phyloP scores from a whole-genome alignment of 2,113 vertebrate genomes.

The Archocentrus centrarchus region DNA sequence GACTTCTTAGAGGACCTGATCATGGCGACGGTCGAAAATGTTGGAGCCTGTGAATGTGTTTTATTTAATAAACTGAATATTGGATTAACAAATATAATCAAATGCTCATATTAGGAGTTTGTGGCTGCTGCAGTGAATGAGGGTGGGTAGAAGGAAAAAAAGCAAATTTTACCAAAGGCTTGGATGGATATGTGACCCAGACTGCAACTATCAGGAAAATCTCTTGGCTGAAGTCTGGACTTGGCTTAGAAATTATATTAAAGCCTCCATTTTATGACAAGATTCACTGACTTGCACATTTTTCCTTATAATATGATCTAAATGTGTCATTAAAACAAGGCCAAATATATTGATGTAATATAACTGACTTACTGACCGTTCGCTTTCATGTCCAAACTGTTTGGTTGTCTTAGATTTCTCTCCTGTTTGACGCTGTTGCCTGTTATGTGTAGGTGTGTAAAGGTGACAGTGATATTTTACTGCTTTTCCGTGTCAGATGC shows the following conservation, averaged over 20 bases:
- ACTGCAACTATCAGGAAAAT: neutral
- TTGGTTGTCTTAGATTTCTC: neutral
- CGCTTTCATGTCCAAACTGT: neutral
- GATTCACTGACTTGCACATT: neutral
- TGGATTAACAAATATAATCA: no score
- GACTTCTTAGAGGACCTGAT: neutral
- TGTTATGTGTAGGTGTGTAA: neutral
- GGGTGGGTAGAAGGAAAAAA: neutral
- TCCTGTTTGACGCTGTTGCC: neutral
- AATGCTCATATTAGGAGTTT: neutral
- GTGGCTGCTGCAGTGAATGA: neutral
- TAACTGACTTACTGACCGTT: neutral
- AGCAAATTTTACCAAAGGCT: neutral
- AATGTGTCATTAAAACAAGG: neutral
- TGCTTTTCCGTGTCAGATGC: constrained; percentile 70
- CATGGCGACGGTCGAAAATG: neutral
- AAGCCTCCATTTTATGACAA: neutral
- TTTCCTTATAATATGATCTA: neutral
- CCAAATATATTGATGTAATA: neutral
- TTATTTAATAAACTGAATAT: no score
- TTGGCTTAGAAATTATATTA: neutral
- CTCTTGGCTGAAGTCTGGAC: neutral
- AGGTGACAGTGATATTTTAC: neutral
- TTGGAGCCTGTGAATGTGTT: no score
- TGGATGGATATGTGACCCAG: neutral